Conservation (phyloP, 1,140 invertebrate species). For the Drosophila willistoni region DNA sequence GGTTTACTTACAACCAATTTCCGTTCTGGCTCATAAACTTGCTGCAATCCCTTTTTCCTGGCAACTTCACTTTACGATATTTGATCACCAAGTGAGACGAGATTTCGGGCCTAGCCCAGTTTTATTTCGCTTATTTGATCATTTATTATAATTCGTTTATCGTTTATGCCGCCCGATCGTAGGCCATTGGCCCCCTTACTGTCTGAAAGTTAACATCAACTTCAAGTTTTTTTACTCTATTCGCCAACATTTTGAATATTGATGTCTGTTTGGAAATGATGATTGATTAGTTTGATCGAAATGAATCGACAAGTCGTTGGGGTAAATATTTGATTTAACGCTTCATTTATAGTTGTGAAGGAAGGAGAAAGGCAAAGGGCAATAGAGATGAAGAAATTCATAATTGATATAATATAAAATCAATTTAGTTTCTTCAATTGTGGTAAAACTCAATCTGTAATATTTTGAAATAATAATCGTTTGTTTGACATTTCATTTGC, state of each 20-base stretch:
- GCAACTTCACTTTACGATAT: constrained; percentile 5
- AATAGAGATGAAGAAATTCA: not conserved
- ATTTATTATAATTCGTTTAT: constrained; percentile 42
- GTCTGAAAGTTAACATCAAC: not conserved
- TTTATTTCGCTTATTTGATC: constrained; percentile 19
- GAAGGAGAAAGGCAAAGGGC: not conserved
- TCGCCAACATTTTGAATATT: constrained; percentile 44
- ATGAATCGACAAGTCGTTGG: constrained; percentile 26
- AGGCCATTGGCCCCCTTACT: constrained; percentile 40
- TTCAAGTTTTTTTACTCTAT: constrained; percentile 24
- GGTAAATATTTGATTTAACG: constrained; percentile 69
- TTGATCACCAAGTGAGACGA: constrained; percentile 30
- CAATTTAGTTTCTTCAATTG: not conserved
- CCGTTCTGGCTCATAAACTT: constrained; percentile 52
- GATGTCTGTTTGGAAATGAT: constrained; percentile 57
- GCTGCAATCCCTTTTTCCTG: constrained; percentile 22
- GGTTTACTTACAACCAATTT: constrained; percentile 10
- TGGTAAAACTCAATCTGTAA: not conserved
- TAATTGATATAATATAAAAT: constrained; percentile 1
- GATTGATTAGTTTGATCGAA: constrained; percentile 75
- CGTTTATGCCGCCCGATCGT: constrained; percentile 12
- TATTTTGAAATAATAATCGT: too few species aligned
- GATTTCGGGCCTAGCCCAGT: constrained; percentile 2
- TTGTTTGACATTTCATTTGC: not conserved
- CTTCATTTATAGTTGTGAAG: constrained; percentile 30